These are phyloP conservation scores for Plusia festucae DNA, from an alignment of 2,888 invertebrate genomes.

Conservation along the genomic window DNA sequence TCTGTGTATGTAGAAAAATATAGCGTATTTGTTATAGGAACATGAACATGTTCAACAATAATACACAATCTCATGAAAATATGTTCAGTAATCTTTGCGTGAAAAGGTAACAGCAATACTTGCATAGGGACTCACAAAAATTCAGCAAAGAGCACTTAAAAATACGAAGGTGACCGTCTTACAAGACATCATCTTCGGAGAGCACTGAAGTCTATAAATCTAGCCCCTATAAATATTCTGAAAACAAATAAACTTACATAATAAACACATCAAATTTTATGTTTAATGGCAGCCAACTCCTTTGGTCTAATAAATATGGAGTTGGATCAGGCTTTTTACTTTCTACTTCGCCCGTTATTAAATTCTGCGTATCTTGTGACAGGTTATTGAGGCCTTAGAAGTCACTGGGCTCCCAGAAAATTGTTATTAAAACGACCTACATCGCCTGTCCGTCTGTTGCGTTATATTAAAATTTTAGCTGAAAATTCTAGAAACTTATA, in stretches of 20 bases:
- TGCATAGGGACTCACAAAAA: no score
- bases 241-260: not conserved
- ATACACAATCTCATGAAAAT: no score
- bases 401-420: constrained; percentile 1
- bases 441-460: not conserved
- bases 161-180: no score
- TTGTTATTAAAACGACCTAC: not conserved
- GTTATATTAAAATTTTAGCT: not conserved
- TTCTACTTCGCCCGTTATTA: constrained; percentile 1
- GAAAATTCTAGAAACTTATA: not conserved
- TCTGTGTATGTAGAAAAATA: not conserved
- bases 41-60: no score
- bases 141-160: no score
- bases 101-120: no score
- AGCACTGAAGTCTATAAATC: no score
- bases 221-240: no score
- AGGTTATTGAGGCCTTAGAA: constrained; percentile 1
- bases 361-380: constrained; percentile 5
- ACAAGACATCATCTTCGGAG: not conserved
- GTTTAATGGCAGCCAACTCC: not conserved
- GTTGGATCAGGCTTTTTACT: constrained; percentile 1
- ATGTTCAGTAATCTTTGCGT: no score
- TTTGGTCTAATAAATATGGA: not conserved
- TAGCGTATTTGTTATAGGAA: no score
- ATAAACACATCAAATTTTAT: no score